Percentiles rank a stretch among this genome's conserved stretches.
These are phyloP conservation scores for Agrochola lychnidis DNA, from an alignment of 2,888 invertebrate genomes.

Conservation along the genomic window DNA sequence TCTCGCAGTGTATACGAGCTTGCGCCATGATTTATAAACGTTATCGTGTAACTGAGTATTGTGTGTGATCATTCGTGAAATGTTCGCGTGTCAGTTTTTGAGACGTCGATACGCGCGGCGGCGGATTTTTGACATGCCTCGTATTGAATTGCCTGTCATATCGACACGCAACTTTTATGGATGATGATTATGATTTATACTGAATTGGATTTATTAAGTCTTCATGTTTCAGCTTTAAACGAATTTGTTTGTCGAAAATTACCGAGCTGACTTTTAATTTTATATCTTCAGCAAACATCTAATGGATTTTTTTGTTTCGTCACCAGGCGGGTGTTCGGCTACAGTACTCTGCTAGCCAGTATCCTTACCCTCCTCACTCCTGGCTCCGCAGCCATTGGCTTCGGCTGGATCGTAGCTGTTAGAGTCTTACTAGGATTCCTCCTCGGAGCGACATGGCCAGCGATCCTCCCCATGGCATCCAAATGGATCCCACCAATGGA, in stretches of 20 bases:
- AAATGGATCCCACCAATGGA: slow-evolving; percentile 98
- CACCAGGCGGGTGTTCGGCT: slow-evolving; percentile 94
- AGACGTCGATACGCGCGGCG: slow-evolving; percentile 66
- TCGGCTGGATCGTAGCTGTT: slow-evolving; percentile 92
- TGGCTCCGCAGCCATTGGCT: slow-evolving; percentile 93
- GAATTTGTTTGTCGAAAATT: slow-evolving; percentile 4
- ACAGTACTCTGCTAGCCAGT: slow-evolving; percentile 96
- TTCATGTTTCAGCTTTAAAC: slow-evolving; percentile 23
- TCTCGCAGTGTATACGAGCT: slow-evolving; percentile 61
- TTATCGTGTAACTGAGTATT: slow-evolving; percentile 62
- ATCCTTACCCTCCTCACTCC: slow-evolving; percentile 95
- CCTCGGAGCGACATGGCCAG: slow-evolving; percentile 97
- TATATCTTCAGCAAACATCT: background rate
- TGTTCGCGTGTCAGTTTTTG: slow-evolving; percentile 67
- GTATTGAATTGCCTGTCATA: slow-evolving; percentile 58
- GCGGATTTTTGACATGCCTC: slow-evolving; percentile 62
- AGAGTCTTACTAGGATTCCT: slow-evolving; percentile 94
- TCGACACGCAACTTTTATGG: slow-evolving; percentile 21
- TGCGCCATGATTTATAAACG: slow-evolving; percentile 51
- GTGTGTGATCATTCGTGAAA: slow-evolving; percentile 69
- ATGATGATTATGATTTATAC: slow-evolving; percentile 18
- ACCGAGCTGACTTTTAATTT: background rate
- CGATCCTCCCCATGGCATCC: slow-evolving; percentile 97
- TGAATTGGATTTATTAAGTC: slow-evolving; percentile 1
- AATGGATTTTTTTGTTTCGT: slow-evolving; percentile 43